phyloP scores from a whole-genome alignment of 2,113 vertebrate species.

The Siphamia tubifer region DNA sequence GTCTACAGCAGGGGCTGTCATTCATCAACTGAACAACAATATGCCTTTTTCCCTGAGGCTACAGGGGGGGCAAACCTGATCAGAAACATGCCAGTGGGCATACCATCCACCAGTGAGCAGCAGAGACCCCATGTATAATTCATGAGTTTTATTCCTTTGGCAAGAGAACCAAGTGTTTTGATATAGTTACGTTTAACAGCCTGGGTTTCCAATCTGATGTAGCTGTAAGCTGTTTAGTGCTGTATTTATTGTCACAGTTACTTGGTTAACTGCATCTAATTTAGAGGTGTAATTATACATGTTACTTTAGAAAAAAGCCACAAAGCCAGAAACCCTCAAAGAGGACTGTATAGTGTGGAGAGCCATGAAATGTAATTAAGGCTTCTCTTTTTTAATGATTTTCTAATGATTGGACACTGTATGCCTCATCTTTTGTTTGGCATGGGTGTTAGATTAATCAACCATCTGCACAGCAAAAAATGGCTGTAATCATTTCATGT shows the following conservation, averaged over 20 bases:
- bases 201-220: constrained; percentile 4
- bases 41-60: neutral
- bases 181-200: constrained; percentile 24
- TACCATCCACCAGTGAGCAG: constrained; percentile 24
- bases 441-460: constrained; percentile 36
- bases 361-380: constrained; percentile 43
- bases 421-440: constrained; percentile 11
- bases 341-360: neutral
- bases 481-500: constrained; percentile 6
- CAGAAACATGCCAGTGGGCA: constrained; percentile 35
- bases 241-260: constrained; percentile 40
- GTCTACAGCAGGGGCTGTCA: neutral
- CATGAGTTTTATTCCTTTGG: constrained; percentile 58
- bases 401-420: constrained; percentile 2
- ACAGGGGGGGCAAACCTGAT: constrained; percentile 35
- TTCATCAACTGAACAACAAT: constrained; percentile 3
- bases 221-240: constrained; percentile 29
- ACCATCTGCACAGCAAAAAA: constrained; percentile 30
- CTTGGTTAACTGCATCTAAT: constrained; percentile 44
- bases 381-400: neutral
- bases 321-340: constrained; percentile 8
- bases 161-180: constrained; percentile 42
- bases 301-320: constrained; percentile 46
- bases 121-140: constrained; percentile 58
- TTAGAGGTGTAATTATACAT: constrained; percentile 56